phyloP scores from a whole-genome alignment of 2,113 vertebrate species.

The Notarius quadriscutis region DNA sequence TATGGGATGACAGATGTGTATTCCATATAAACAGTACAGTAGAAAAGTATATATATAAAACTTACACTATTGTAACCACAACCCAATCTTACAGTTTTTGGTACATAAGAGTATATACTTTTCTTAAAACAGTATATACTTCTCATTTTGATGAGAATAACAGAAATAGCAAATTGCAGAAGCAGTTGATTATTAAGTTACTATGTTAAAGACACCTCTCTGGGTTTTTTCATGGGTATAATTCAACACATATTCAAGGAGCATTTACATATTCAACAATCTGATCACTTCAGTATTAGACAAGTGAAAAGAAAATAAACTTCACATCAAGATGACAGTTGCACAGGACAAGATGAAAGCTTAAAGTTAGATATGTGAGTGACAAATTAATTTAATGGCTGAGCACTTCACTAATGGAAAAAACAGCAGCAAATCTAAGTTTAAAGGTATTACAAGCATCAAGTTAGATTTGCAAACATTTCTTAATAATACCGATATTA shows the following conservation, averaged over 20 bases:
- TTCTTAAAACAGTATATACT: not conserved
- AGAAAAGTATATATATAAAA: not conserved
- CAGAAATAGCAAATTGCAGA: not conserved
- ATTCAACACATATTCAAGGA: not conserved
- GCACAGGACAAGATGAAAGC: not conserved
- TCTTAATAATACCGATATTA: no score
- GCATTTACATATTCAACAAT: not conserved
- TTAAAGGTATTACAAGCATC: not conserved
- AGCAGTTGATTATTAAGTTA: not conserved
- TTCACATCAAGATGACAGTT: not conserved
- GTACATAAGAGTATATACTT: not conserved
- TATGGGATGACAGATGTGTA: not conserved
- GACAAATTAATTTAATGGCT: not conserved
- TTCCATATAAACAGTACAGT: not conserved
- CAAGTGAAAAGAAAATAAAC: not conserved
- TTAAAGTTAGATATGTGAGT: not conserved
- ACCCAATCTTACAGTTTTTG: not conserved
- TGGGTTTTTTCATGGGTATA: not conserved
- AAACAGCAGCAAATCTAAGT: not conserved
- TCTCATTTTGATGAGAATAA: not conserved
- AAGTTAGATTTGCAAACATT: not conserved
- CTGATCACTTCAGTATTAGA: not conserved
- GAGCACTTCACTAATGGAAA: no score
- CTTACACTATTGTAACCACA: constrained; percentile 2
- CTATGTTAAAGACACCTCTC: not conserved